Base-by-base conservation (phyloP, 2,888 invertebrate species). In the Galeopsomyia nigrocyanea region DNA sequence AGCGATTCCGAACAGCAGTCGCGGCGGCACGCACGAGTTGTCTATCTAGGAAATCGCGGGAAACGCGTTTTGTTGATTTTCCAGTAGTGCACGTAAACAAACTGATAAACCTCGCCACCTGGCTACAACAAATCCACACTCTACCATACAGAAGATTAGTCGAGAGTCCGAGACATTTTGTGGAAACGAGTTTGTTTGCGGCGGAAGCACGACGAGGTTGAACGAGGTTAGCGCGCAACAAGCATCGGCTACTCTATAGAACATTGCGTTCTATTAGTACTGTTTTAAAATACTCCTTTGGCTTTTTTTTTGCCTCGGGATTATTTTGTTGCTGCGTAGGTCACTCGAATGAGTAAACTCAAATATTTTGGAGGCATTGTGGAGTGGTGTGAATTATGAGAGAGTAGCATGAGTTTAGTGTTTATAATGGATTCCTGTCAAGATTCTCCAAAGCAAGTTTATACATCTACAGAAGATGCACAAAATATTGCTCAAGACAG, bases 11-110 rank as follows among this genome's bases (percentile, higher is more conserved):
- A n/a, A n/a, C n/a, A 67, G 19, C 39, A 51, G 51, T 31, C 17
- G 57, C 31, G 39, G 58, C 51, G 67, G 51, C 58, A 58, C 7
- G 16, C 17, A 51, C 10, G 17, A 26, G 55, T 55, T n/a, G 17
- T n/a, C n/a, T 17, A 51, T 21, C 22, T 72, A 78, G 77, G 77
- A 83, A 83, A 80, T 82, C 83, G 83, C 83, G 83, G 84, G 83
- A 84, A 83, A 84, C 80, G 81, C 80, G 74, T 80, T 77, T 78
- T 5, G 19, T 31, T 26, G 3, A 47, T 77, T 75, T 77, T 75
- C 74, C 75, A 77, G 65, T 50, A 66, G 74, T 9, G 57, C 62
- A 64, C 76, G 69, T 63, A 39, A 47, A 50, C 21, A n/a, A 57
- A 26, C 56, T 16, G 6, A 19, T 10, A 26, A 57, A 55, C 57